These are phyloP conservation scores for Ciconia nigra DNA, from an alignment of 2,797 vertebrate genomes.

Conservation along the genomic window DNA sequence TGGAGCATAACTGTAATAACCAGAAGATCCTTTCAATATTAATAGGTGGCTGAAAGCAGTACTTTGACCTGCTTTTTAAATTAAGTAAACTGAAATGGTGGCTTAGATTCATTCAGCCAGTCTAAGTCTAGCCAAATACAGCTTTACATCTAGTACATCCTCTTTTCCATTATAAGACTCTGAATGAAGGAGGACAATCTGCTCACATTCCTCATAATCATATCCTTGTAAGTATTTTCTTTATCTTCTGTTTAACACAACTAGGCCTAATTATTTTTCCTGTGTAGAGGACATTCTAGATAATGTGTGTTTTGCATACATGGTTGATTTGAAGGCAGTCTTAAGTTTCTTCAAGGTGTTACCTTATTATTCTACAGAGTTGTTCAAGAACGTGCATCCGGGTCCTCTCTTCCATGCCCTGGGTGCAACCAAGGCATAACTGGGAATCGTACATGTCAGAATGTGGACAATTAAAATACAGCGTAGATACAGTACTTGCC, in stretches of 20 bases:
- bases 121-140: neutral
- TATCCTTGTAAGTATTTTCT: neutral
- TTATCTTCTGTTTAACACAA: neutral
- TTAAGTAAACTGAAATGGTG: conserved; percentile 2
- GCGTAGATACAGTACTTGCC: neutral
- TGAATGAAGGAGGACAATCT: neutral
- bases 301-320: neutral
- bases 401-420: neutral
- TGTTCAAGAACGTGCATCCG: neutral
- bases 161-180: neutral
- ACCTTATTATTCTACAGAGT: neutral
- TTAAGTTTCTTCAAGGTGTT: neutral
- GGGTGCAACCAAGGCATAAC: neutral
- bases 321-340: neutral
- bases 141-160: neutral
- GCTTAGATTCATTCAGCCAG: neutral
- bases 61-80: conserved; percentile 27
- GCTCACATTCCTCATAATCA: neutral
- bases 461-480: neutral
- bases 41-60: conserved; percentile 20
- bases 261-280: neutral
- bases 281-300: neutral
- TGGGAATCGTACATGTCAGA: neutral
- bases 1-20: neutral
- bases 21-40: conserved; percentile 20